Evolutionary conservation across 2,113 vertebrate genomes (phyloP).

Genomic region (Thalassoma bifasciatum): DNA sequence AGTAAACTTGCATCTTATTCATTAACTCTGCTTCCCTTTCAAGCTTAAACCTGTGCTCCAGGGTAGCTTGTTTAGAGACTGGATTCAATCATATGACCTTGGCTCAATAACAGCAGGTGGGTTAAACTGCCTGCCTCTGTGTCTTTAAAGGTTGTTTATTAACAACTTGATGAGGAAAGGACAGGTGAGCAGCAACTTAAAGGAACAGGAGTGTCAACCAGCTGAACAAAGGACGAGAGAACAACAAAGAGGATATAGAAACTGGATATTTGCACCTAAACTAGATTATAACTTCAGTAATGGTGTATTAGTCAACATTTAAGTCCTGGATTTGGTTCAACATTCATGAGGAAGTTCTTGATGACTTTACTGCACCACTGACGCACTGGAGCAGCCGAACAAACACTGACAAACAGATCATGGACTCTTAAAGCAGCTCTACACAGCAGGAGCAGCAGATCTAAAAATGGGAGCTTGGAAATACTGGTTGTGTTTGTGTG

Average conservation of each 20-base stretch:
- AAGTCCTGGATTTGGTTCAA: neutral
- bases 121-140: slow-evolving; percentile 46
- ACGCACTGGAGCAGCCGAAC: neutral
- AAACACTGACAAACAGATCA: neutral
- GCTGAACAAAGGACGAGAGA: neutral
- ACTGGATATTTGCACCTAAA: neutral
- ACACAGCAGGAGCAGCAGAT: neutral
- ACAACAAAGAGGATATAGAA: neutral
- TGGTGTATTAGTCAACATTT: neutral
- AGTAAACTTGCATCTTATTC: neutral
- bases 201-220: slow-evolving; percentile 27
- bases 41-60: neutral
- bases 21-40: neutral
- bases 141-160: slow-evolving; percentile 79
- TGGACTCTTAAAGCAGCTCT: slow-evolving; percentile 14
- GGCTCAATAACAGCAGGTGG: slow-evolving; percentile 10
- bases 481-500: slow-evolving; percentile 46
- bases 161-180: slow-evolving; percentile 57
- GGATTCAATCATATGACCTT: slow-evolving; percentile 50
- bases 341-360: neutral
- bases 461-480: slow-evolving; percentile 38
- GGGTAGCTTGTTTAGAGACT: neutral
- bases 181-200: slow-evolving; percentile 13
- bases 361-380: neutral
- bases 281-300: neutral